These are phyloP conservation scores for Tarsius wallacei DNA, from an alignment of 2,797 vertebrate species.

Conservation along the genomic window DNA sequence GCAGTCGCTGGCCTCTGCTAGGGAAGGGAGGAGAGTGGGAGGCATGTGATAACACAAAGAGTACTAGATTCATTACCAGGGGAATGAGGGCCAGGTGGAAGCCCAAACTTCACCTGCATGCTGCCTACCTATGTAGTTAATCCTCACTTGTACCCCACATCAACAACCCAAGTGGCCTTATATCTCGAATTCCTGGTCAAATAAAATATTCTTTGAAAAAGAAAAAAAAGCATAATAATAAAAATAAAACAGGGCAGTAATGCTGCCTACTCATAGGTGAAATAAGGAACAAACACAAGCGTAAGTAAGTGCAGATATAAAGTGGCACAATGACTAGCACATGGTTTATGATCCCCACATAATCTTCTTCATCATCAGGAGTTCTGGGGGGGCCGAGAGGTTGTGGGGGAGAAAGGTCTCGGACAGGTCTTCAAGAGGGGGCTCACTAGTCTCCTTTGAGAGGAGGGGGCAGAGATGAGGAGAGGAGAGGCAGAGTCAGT, in stretches of 20 bases:
- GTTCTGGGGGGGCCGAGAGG: background rate
- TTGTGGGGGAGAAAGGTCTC: too few relatives aligned
- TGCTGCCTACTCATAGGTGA: too few relatives aligned
- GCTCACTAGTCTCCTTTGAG: background rate
- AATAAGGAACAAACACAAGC: background rate
- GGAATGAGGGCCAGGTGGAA: too few relatives aligned
- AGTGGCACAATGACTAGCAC: background rate
- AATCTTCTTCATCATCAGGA: too few relatives aligned
- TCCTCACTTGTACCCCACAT: too few relatives aligned
- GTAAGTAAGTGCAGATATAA: background rate
- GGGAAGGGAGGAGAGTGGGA: too few relatives aligned
- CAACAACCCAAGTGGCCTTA: background rate
- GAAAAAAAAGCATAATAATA: background rate
- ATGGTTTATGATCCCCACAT: fast-evolving
- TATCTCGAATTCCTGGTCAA: background rate
- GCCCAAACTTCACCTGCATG: too few relatives aligned
- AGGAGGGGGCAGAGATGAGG: too few relatives aligned
- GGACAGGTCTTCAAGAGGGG: fast-evolving
- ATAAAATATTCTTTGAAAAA: slow-evolving; percentile 61
- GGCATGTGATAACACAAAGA: too few relatives aligned
- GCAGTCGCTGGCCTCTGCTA: too few relatives aligned
- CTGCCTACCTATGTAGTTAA: too few relatives aligned
- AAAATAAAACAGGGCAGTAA: background rate
- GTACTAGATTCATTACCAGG: too few relatives aligned
- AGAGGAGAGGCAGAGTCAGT: background rate